Base-by-base conservation (phyloP, 2,888 invertebrate genomes). In the Lycophotia porphyrea region DNA sequence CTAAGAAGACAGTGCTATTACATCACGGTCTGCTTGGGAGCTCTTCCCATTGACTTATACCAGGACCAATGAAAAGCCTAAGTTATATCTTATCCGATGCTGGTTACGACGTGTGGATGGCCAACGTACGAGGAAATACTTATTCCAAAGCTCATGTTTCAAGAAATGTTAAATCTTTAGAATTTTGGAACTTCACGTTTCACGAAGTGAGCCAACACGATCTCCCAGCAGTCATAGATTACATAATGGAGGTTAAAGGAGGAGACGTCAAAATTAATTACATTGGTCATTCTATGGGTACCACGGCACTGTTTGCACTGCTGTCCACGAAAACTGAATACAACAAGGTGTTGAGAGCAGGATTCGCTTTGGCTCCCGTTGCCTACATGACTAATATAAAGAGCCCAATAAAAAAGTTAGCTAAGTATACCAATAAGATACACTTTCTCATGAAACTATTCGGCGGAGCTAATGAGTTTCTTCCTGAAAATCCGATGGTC, bases 231-330 rank as follows among this genome's bases (percentile, higher is more conserved):
- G 97, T 97, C 87, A 97, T 99, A 76, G 98, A 99, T 91, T 97
- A 98, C 80, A 94, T 96, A 21, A 95, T 94, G 93, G 92, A 92
- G 5, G 64, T 90, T 5, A 96, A 96, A 86, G 94, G 94, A 49
- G 93, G 92, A 91, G 93, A 95, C 68, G 89, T 91, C 0, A 95
- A 96, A 87, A 94, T 96, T 69, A 97, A 97, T 87, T 99, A 99
- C 92, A 96, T 99, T 60, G 99, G 99, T 0, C 99, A 99, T 93
- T 99, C 99, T 0, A 99, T 99, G 97, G 99, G 99, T 1, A 98
- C 98, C 0, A 98, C 98, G 0, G 97, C 97, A 89, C 97, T 98
- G 86, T 98, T 97, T 89, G 97, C 97, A 2, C 96, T 98, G 90
- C 96, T 98, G 70, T 97, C 98, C 1, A 96, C 97, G 34, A 94